Evolutionary conservation across 2,113 vertebrate genomes (phyloP).

Genomic region (Stigmatopora nigra): DNA sequence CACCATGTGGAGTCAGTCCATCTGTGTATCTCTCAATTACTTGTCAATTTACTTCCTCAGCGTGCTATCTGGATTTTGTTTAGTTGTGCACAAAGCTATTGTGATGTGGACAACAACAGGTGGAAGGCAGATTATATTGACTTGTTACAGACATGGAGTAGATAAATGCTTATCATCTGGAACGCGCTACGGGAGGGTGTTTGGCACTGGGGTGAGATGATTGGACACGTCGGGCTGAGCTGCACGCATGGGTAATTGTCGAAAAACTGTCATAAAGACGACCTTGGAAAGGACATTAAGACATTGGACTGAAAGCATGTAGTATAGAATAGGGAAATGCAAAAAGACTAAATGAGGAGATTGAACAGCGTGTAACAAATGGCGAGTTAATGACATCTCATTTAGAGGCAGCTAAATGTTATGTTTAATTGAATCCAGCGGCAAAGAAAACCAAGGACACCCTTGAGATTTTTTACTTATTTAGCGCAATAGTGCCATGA

Average conservation of each 20-base stretch:
- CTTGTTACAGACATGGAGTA: background rate
- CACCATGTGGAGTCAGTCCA: slow-evolving; percentile 16
- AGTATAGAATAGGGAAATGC: too few species aligned
- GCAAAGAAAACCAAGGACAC: slow-evolving; percentile 1
- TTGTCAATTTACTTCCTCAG: background rate
- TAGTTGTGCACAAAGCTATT: background rate
- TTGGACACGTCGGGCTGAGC: background rate
- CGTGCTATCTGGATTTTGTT: background rate
- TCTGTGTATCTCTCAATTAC: background rate
- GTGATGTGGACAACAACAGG: background rate
- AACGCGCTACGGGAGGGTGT: background rate
- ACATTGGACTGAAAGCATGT: background rate
- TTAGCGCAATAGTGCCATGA: too few species aligned
- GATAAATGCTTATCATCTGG: too few species aligned
- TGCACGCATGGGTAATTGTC: background rate
- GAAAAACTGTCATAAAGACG: background rate
- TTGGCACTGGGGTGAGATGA: background rate
- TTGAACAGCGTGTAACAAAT: background rate
- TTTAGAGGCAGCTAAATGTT: slow-evolving; percentile 35
- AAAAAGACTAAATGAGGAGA: too few species aligned
- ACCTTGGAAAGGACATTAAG: background rate
- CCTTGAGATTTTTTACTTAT: background rate
- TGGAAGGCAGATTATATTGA: too few species aligned
- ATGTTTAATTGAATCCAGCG: slow-evolving; percentile 20
- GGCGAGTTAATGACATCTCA: slow-evolving; percentile 17